Evolutionary conservation across 2,888 invertebrate genomes (phyloP).

Genomic region (Microctonus hyperodae): DNA sequence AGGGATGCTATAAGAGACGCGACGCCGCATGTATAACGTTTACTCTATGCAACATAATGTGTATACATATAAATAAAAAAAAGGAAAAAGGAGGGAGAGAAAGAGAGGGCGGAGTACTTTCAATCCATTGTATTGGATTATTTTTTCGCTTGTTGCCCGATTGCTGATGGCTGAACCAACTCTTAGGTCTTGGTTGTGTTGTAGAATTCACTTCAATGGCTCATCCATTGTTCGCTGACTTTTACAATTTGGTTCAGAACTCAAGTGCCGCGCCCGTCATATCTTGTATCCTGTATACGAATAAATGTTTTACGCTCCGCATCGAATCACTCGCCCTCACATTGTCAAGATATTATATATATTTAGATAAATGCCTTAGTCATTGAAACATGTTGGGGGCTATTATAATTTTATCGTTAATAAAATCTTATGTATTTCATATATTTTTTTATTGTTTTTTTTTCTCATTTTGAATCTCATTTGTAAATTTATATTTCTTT

Average conservation of each 20-base stretch:
- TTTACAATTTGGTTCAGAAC: constrained; percentile 50
- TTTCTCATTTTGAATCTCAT: constrained; percentile 14
- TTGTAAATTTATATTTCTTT: too few species aligned
- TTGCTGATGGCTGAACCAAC: constrained; percentile 47
- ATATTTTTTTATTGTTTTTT: constrained; percentile 4
- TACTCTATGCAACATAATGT: constrained; percentile 14
- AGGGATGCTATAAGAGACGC: constrained; percentile 31
- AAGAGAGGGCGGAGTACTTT: constrained; percentile 41
- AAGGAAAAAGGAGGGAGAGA: constrained; percentile 30
- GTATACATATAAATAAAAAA: constrained; percentile 25
- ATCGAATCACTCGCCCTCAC: constrained; percentile 20
- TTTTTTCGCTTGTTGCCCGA: constrained; percentile 51
- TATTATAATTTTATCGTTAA: constrained; percentile 31
- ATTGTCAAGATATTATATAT: constrained; percentile 4
- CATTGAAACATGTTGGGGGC: constrained; percentile 10
- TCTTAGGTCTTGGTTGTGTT: constrained; percentile 51
- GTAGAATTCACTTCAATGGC: constrained; percentile 43
- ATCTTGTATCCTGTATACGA: constrained; percentile 34
- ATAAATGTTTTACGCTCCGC: constrained; percentile 15
- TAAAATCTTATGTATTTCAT: constrained; percentile 15
- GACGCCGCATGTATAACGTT: constrained; percentile 21
- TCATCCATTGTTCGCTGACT: constrained; percentile 58
- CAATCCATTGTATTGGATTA: constrained; percentile 52
- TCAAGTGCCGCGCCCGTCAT: constrained; percentile 50
- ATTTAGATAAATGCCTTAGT: constrained; percentile 17